Base-by-base conservation (phyloP, 2,797 vertebrate species). In the Gymnodraco acuticeps region DNA sequence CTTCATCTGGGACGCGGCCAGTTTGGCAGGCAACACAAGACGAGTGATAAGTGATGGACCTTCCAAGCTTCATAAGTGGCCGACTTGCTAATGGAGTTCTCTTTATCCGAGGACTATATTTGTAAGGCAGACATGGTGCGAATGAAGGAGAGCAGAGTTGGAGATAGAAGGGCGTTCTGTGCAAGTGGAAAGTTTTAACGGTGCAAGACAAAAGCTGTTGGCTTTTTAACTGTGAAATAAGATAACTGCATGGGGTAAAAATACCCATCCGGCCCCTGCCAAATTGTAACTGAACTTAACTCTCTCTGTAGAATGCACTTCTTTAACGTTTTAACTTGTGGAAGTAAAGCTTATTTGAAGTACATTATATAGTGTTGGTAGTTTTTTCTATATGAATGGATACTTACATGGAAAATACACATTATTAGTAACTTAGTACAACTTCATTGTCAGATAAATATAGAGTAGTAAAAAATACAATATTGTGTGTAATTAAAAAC, bases 101-200 rank as follows among this genome's bases (percentile, higher is more conserved):
- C 91, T 93, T 95, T 95, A 95, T 95, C 94, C 89, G 65, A 83
- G 90, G 79, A 90, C 90, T 94, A 94, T 94, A 95, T 94, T 94
- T 92, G 88, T 83, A 80, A 91, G 86, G 82, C 81, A 83, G 92
- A 88, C 90, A 76, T 83, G 87, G 93, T 91, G 93, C 84, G 92
- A 91, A 64, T 94, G 93, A 95, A 86, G 80, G 73, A 88, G 86
- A 88, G 20, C 93, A 94, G 93, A 85, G 88, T 83, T 64, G 65
- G 70, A 88, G 85, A 88, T 88, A 85, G 75, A 76, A 52, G 60
- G 78, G 63, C 42, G 33, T 45, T 74, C 80, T 77, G 23, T 58
- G 56, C 1, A 41, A 75, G 53, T 80, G 75, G 79, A 85, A 84
- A 83, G 70, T 84, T 88, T 87, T 43, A 81, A 64, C 66, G 0